A percentile compares a stretch with the other conserved stretches of the same genome.
Evolutionary conservation across 2,888 invertebrate genomes (phyloP).

Genomic region (Pediacus dermestoides): DNA sequence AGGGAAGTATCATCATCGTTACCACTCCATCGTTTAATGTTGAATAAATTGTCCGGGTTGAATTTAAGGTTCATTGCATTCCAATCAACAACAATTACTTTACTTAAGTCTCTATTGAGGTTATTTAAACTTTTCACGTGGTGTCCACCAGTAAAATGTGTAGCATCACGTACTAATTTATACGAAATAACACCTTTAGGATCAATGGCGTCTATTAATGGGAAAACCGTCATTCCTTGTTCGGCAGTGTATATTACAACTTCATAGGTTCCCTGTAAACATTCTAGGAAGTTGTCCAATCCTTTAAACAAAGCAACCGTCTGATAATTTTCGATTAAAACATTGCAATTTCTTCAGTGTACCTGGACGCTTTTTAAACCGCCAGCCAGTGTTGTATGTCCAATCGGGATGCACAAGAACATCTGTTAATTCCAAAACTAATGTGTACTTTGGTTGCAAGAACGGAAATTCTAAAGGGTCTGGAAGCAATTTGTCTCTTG

Average conservation of each 20-base stretch:
- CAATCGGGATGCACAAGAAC: conserved; percentile 97
- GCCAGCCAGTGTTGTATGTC: conserved; percentile 97
- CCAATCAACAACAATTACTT: conserved; percentile 96
- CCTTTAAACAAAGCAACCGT: conserved; percentile 29
- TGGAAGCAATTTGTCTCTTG: conserved; percentile 87
- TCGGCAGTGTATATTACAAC: conserved; percentile 95
- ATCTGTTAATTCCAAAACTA: conserved; percentile 94
- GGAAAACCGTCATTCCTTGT: conserved; percentile 91
- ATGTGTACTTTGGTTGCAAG: conserved; percentile 93
- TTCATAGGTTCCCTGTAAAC: conserved; percentile 69
- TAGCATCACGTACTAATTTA: conserved; percentile 90
- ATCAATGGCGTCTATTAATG: conserved; percentile 89
- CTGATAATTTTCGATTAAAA: neutral
- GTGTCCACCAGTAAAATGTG: conserved; percentile 88
- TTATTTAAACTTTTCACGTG: conserved; percentile 90
- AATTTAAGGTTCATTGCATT: conserved; percentile 80
- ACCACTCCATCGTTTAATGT: conserved; percentile 87
- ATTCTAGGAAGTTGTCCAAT: conserved; percentile 89
- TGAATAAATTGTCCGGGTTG: conserved; percentile 84
- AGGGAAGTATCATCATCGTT: conserved; percentile 87
- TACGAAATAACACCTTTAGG: conserved; percentile 86
- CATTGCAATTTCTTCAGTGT: conserved; percentile 4
- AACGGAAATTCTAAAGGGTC: conserved; percentile 90
- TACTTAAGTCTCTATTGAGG: conserved; percentile 77
- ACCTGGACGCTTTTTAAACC: conserved; percentile 96